These are phyloP conservation scores for Nephrocerus scutellatus DNA, from an alignment of 2,888 invertebrate genomes.

Conservation along the genomic window DNA sequence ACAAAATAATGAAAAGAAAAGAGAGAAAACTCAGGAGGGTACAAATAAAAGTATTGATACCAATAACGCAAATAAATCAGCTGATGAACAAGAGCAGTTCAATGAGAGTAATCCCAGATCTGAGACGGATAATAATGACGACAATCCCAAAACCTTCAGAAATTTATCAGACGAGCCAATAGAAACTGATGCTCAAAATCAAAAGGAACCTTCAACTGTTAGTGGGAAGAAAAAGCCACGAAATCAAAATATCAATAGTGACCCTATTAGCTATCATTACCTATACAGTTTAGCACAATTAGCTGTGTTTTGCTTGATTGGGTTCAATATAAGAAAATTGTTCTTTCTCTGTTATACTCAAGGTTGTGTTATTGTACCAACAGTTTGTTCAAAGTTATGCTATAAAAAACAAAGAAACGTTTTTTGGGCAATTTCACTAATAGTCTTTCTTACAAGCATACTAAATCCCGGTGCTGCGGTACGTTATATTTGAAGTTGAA, in stretches of 20 bases:
- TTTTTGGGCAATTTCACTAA: conserved; percentile 46
- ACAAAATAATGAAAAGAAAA: conserved; percentile 32
- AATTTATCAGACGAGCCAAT: too few relatives aligned
- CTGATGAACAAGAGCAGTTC: neutral
- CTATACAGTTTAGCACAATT: conserved; percentile 68
- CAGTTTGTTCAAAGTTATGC: conserved; percentile 58
- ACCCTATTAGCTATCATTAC: conserved; percentile 36
- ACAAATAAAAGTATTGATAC: too few relatives aligned
- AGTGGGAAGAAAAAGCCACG: conserved; percentile 32
- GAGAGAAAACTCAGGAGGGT: too few relatives aligned
- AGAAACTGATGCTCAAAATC: conserved; percentile 1
- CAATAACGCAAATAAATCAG: too few relatives aligned
- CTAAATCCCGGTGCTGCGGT: conserved; percentile 44
- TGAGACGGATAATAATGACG: too few relatives aligned
- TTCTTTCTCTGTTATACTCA: conserved; percentile 45
- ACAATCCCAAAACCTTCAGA: too few relatives aligned
- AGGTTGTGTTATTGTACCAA: conserved; percentile 57
- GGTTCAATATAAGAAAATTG: conserved; percentile 40
- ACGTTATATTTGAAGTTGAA: conserved; percentile 5
- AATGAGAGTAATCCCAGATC: too few relatives aligned
- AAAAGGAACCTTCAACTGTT: conserved; percentile 12
- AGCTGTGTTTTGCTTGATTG: conserved; percentile 53
- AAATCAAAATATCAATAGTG: conserved; percentile 12
- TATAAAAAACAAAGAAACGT: conserved; percentile 47
- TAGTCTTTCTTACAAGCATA: conserved; percentile 50